Percentiles rank a stretch among this genome's conserved stretches.
These are phyloP conservation scores for Spilogale gracilis DNA, from an alignment of 2,113 vertebrate species.

Conservation along the genomic window DNA sequence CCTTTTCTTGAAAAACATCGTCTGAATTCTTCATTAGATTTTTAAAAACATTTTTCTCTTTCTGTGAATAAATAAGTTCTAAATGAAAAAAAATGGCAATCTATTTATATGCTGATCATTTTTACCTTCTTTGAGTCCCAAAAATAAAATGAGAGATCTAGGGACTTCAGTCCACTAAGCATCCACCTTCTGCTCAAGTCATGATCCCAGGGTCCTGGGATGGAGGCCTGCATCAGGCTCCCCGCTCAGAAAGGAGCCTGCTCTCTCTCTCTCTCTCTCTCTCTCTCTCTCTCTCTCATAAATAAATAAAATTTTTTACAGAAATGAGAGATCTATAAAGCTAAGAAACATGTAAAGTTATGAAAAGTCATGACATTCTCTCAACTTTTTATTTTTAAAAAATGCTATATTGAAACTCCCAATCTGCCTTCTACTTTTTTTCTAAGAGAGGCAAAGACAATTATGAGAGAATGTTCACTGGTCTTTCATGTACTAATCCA, in stretches of 20 bases:
- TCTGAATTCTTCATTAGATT: slow-evolving; percentile 28
- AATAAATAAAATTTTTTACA: not conserved
- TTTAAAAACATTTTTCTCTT: not conserved
- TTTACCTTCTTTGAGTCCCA: slow-evolving; percentile 39
- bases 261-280: not conserved
- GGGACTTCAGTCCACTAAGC: not conserved
- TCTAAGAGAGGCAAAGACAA: not conserved
- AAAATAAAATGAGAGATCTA: slow-evolving; percentile 30
- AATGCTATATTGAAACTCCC: not conserved
- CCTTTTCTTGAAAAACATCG: slow-evolving; percentile 14
- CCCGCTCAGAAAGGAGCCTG: not conserved
- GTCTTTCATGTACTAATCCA: not conserved
- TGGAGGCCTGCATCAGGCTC: too few relatives aligned
- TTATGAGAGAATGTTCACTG: not conserved
- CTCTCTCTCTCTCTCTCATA: not conserved
- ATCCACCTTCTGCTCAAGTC: too few relatives aligned
- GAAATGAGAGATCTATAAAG: slow-evolving; percentile 16
- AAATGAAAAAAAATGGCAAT: not conserved
- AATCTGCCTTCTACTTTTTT: not conserved
- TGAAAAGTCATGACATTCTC: not conserved
- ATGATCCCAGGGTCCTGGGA: too few relatives aligned
- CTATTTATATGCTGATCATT: not conserved
- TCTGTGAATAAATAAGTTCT: not conserved
- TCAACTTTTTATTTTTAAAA: not conserved
- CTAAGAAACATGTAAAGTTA: slow-evolving; percentile 2